phyloP scores from a whole-genome alignment of 2,113 vertebrate species.

The Clupea harengus region DNA sequence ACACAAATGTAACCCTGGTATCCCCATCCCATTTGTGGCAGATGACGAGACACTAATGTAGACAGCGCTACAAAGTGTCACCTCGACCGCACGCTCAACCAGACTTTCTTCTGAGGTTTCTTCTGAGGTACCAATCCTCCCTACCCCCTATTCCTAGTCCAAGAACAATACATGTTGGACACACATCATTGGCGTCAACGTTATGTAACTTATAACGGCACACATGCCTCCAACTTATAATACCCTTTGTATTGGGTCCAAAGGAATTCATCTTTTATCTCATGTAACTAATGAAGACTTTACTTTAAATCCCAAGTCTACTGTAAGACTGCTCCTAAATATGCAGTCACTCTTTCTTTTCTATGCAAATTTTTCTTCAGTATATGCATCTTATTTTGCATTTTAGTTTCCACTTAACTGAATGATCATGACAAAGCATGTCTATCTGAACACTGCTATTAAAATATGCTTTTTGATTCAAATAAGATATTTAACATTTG shows the following conservation, averaged over 20 bases:
- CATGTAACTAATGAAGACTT: background rate
- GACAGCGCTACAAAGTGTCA: background rate
- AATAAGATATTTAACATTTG: no score
- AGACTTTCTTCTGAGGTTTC: background rate
- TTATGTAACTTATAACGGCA: background rate
- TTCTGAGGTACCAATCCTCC: background rate
- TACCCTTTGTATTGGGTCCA: background rate
- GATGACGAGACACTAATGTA: background rate
- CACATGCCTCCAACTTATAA: background rate
- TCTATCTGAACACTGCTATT: no score
- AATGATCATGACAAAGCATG: no score
- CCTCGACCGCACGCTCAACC: background rate
- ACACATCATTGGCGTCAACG: background rate
- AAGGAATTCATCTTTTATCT: background rate
- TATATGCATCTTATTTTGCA: no score
- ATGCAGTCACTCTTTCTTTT: background rate
- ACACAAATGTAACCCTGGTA: background rate
- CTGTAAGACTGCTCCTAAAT: background rate
- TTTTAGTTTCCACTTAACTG: no score
- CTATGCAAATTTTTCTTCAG: no score
- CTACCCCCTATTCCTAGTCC: constrained; percentile 23
- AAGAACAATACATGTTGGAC: constrained; percentile 19
- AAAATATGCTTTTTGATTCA: no score
- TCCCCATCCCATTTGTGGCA: background rate
- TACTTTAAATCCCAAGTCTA: background rate